phyloP scores from a whole-genome alignment of 2,113 vertebrate species.

The Labeo rohita region DNA sequence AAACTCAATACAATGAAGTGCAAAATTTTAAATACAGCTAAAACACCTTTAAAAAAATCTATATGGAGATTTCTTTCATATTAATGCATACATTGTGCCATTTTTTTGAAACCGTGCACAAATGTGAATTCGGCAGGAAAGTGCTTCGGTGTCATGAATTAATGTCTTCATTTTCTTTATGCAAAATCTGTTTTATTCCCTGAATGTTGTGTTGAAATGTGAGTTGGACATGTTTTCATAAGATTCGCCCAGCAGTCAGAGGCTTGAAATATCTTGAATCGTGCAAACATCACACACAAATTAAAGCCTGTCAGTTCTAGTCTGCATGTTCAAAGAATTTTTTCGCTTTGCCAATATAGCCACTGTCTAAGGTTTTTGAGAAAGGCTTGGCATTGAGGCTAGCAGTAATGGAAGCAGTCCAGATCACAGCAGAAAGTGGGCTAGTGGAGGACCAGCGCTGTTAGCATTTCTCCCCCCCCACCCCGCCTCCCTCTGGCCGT shows the following conservation, averaged over 20 bases:
- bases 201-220: background rate
- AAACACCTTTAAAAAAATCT: too few species aligned
- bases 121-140: background rate
- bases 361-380: slow-evolving; percentile 21
- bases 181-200: background rate
- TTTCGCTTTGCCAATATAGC: background rate
- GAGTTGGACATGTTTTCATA: background rate
- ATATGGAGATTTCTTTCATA: too few species aligned
- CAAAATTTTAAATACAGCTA: too few species aligned
- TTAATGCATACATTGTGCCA: too few species aligned
- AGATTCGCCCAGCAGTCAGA: background rate
- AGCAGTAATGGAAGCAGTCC: slow-evolving; percentile 26
- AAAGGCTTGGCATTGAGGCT: slow-evolving; percentile 32
- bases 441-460: slow-evolving; percentile 37
- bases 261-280: slow-evolving; percentile 7
- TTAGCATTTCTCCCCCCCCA: slow-evolving; percentile 58
- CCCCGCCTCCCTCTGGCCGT: slow-evolving; percentile 33
- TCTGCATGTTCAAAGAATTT: background rate
- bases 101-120: background rate
- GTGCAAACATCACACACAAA: background rate
- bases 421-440: slow-evolving; percentile 28
- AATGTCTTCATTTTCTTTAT: background rate
- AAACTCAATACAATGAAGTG: too few species aligned
- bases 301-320: slow-evolving; percentile 9
- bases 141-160: background rate